Evolutionary conservation across 2,888 invertebrate genomes (phyloP).

Genomic region (Agrochola lychnidis): DNA sequence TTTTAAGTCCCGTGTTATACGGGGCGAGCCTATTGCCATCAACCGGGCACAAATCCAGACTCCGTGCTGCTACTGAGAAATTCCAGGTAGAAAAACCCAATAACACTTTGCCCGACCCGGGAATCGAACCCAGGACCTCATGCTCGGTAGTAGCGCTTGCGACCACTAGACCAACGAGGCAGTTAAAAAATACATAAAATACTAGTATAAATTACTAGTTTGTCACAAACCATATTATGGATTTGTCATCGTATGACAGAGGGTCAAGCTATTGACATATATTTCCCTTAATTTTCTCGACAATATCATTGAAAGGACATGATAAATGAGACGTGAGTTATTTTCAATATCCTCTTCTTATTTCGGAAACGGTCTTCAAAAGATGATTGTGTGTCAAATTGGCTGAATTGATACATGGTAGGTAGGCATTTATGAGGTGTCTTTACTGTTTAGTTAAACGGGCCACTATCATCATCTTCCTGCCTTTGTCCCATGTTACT

Average conservation of each 20-base stretch:
- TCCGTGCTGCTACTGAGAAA: no score
- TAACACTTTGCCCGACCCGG: no score
- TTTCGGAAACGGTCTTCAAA: constrained; percentile 5
- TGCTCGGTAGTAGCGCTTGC: no score
- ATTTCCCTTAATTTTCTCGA: constrained; percentile 48
- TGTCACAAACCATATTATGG: constrained; percentile 16
- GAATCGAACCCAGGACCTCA: no score
- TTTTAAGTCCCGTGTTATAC: no score
- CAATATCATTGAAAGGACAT: constrained; percentile 42
- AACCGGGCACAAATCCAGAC: no score
- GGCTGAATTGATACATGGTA: constrained; percentile 4
- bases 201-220: neutral
- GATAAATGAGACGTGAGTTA: constrained; percentile 45
- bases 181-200: no score
- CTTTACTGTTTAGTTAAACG: neutral
- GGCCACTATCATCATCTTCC: no score
- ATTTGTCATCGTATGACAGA: constrained; percentile 30
- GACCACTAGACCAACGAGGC: no score
- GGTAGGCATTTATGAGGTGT: neutral
- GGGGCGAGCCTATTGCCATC: no score
- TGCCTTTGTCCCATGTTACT: no score
- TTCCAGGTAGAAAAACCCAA: no score
- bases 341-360: constrained; percentile 40
- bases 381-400: constrained; percentile 19
- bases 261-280: constrained; percentile 37